phyloP scores from a whole-genome alignment of 2,888 invertebrate species.

The Trichogramma evanescens region DNA sequence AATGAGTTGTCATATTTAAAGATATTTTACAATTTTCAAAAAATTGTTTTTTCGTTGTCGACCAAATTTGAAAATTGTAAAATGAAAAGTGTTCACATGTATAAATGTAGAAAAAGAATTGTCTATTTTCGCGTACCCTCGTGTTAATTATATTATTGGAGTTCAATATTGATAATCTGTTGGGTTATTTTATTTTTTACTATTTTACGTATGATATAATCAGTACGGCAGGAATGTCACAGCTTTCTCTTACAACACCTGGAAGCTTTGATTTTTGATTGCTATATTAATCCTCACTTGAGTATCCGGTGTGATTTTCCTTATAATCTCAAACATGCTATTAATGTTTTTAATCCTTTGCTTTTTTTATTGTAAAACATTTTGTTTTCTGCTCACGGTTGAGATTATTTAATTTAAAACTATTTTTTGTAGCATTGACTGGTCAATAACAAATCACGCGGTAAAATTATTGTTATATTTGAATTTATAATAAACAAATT shows the following conservation, averaged over 20 bases:
- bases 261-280: constrained; percentile 10
- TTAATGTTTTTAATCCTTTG: too few relatives aligned
- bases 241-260: constrained; percentile 6
- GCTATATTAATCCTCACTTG: neutral
- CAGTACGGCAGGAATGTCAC: constrained; percentile 12
- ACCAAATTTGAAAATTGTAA: constrained; percentile 12
- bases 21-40: constrained; percentile 14
- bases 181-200: too few relatives aligned
- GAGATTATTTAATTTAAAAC: too few relatives aligned
- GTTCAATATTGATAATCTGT: neutral
- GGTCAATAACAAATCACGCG: too few relatives aligned
- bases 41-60: neutral
- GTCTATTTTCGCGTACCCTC: constrained; percentile 7
- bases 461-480: too few relatives aligned
- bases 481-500: too few relatives aligned
- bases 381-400: too few relatives aligned
- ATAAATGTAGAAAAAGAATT: constrained; percentile 17
- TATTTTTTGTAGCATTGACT: too few relatives aligned
- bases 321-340: too few relatives aligned
- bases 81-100: neutral
- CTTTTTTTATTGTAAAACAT: too few relatives aligned
- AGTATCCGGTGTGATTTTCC: too few relatives aligned
- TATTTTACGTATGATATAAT: neutral
- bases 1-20: neutral
- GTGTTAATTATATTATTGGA: neutral